phyloP scores from a whole-genome alignment of 2,113 vertebrate genomes.

The Oreotrochilus melanogaster region DNA sequence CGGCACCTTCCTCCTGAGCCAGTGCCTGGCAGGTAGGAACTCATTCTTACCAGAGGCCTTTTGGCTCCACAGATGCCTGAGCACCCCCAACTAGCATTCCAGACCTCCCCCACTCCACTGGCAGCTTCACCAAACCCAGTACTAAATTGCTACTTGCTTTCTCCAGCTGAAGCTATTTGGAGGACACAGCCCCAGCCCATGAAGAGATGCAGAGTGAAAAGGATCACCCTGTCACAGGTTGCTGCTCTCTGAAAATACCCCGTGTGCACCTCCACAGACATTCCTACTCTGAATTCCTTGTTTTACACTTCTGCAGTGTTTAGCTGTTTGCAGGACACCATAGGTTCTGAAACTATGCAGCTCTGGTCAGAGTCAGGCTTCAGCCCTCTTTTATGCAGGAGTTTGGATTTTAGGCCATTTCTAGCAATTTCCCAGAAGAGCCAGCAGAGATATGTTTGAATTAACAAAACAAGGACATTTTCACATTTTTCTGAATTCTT shows the following conservation, averaged over 20 bases:
- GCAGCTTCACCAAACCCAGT: not conserved
- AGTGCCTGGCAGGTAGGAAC: not conserved
- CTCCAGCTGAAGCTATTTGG: not conserved
- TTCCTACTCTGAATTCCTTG: not conserved
- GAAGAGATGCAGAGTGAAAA: not conserved
- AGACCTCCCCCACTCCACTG: not conserved
- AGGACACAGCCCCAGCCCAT: not conserved
- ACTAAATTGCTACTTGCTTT: not conserved
- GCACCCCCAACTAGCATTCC: not conserved
- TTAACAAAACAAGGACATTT: not conserved
- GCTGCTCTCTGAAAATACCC: not conserved
- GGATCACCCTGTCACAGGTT: not conserved
- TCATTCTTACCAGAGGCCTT: not conserved
- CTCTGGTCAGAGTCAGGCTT: not conserved
- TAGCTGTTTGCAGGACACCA: not conserved
- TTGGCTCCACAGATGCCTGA: not conserved
- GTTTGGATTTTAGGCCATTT: not conserved
- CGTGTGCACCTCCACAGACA: not conserved
- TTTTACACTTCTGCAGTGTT: not conserved
- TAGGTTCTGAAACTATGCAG: not conserved
- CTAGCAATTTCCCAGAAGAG: not conserved
- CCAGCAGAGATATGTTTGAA: not conserved
- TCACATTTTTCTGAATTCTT: not conserved
- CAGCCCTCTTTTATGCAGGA: not conserved
- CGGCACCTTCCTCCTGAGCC: not conserved